A percentile compares a stretch with the other conserved stretches of the same genome.
These are phyloP conservation scores for Sigmodon hispidus DNA, from an alignment of 2,113 vertebrate genomes.

Conservation along the genomic window DNA sequence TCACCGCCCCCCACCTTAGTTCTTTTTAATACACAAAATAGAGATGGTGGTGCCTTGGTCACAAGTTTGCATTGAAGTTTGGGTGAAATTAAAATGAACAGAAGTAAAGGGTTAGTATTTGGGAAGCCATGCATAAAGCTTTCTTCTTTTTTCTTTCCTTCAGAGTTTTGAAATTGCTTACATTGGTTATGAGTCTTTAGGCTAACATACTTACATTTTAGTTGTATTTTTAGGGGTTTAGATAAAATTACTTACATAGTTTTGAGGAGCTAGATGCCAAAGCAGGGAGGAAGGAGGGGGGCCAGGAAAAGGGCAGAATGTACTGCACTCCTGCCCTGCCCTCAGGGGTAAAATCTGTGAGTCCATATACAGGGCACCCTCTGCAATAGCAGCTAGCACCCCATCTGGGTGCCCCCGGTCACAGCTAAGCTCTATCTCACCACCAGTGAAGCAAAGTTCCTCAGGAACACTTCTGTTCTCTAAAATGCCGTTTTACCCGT, in stretches of 20 bases:
- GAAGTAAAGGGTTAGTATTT: background rate
- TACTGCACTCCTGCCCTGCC: background rate
- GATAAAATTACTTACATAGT: background rate
- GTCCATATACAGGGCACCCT: background rate
- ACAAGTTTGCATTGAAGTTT: background rate
- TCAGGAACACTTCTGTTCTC: background rate
- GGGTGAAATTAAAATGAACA: background rate
- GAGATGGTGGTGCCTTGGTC: background rate
- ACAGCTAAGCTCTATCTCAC: background rate
- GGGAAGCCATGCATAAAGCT: background rate
- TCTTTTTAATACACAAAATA: background rate
- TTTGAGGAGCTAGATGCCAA: background rate
- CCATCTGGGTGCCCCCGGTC: background rate
- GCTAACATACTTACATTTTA: constrained; percentile 31
- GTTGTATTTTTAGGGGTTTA: constrained; percentile 12
- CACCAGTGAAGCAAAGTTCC: background rate
- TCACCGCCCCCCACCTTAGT: background rate
- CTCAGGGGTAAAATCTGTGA: background rate
- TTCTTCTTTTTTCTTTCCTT: background rate
- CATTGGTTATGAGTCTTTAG: background rate
- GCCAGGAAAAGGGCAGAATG: background rate
- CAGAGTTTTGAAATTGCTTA: background rate
- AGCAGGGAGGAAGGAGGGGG: background rate
- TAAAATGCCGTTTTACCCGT: background rate
- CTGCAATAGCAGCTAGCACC: background rate